Evolutionary conservation across 1,140 invertebrate genomes (phyloP), one percentile per base, ranked within the genome.

Genomic region (Pinna nobilis): DNA sequence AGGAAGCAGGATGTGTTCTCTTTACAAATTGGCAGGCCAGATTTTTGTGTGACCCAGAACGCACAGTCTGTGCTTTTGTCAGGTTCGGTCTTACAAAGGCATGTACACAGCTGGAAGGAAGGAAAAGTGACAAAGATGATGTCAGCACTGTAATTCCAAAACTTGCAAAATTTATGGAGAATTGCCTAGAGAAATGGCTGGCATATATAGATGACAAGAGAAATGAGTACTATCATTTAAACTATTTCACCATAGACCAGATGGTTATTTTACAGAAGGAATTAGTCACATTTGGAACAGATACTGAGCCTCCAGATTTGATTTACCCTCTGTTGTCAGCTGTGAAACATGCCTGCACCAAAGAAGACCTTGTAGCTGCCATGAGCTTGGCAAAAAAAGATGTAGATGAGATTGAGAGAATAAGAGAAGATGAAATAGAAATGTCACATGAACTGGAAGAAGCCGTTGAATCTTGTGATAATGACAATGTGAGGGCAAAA

Each of bases 191-290:
- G 28, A 74, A 82, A 32, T 87, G 85, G 85, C 35, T 78, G 25
- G 6, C 74, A 25, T 78, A 86, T 55, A 76, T 86, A 20, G 68
- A 72, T 20, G 30, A 76, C 2, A 79, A 81, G 50, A 67, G 85
- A 35, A 37, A 70, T 13, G 39, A 84, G 55, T 85, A 78, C 64
- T 65, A 61, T 15, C 66, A 71, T 28, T 72, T 87, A 33, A 87
- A 87, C 53, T 74, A 76, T 44, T 86, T 77, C 69, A 87, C 79
- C 33, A 83, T 81, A 25, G 77, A 81, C 18, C 71, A 87, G 72
- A 71, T 87, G 55, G 82, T 86, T 1, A 76, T 84, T 35, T 73
- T 86, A n/a, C 75, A 82, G 59, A 57, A 74, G 47, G 77, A 84
- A 35, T 53, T 86, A n/a, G 77, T 81, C 11, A 77, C 73, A 64